Evolutionary conservation across 1,140 invertebrate species (phyloP).

Genomic region (Medauroidea extradentata): DNA sequence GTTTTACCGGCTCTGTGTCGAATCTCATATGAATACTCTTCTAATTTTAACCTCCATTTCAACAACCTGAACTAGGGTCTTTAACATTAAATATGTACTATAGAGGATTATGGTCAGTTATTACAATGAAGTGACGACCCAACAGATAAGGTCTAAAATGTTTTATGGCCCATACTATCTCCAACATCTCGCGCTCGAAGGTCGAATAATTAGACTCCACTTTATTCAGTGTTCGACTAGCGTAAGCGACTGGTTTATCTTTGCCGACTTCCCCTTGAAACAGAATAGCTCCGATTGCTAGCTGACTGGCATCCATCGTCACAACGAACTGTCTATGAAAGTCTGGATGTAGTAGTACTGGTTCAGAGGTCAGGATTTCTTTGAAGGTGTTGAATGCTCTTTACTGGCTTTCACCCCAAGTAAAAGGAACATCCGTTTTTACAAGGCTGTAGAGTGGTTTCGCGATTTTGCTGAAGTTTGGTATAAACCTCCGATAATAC

Average conservation of each 20-base stretch:
- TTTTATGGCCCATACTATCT: constrained; percentile 41
- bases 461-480: too few species aligned
- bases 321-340: constrained; percentile 46
- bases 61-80: constrained; percentile 31
- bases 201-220: constrained; percentile 15
- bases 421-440: constrained; percentile 34
- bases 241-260: constrained; percentile 34
- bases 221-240: constrained; percentile 24
- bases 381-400: constrained; percentile 30
- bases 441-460: constrained; percentile 37
- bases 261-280: constrained; percentile 29
- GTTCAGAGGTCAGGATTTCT: constrained; percentile 12
- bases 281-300: constrained; percentile 45
- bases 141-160: constrained; percentile 46
- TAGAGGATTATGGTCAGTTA: constrained; percentile 41
- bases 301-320: constrained; percentile 50
- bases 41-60: constrained; percentile 27
- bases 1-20: not conserved
- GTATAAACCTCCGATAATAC: too few species aligned
- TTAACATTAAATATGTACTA: constrained; percentile 35
- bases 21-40: constrained; percentile 4
- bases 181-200: constrained; percentile 41
- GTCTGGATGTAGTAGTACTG: constrained; percentile 39
- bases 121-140: constrained; percentile 36
- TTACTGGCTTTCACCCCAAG: constrained; percentile 26